Percentiles rank a stretch among this genome's conserved stretches.
Conservation (phyloP, 1,140 invertebrate genomes). For the Pissodes strobi region DNA sequence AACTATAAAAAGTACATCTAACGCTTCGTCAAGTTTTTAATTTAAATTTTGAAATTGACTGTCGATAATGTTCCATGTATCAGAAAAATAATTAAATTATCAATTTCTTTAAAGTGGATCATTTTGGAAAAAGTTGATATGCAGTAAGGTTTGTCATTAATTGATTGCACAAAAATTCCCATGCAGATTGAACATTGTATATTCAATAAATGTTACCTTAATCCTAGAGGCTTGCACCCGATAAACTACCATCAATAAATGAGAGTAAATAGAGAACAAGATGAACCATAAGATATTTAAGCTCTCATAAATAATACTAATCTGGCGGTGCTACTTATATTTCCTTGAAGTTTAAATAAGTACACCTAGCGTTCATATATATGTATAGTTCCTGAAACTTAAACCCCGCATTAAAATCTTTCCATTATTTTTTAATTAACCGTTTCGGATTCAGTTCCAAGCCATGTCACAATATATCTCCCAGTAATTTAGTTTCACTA, state of each 20-base stretch:
- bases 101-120: too few relatives aligned
- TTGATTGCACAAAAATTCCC: too few relatives aligned
- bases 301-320: conserved; percentile 4
- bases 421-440: conserved; percentile 24
- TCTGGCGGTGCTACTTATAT: neutral
- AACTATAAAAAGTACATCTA: too few relatives aligned
- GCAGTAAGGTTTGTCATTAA: too few relatives aligned
- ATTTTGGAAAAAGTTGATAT: too few relatives aligned
- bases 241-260: conserved; percentile 3
- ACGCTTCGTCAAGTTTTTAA: too few relatives aligned
- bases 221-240: too few relatives aligned
- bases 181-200: too few relatives aligned
- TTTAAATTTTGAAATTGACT: too few relatives aligned
- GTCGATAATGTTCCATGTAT: too few relatives aligned
- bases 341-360: neutral
- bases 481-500: conserved; percentile 21
- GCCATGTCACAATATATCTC: conserved; percentile 24
- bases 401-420: neutral
- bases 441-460: conserved; percentile 6
- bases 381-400: conserved; percentile 5
- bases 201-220: too few relatives aligned
- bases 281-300: neutral
- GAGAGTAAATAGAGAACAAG: neutral
- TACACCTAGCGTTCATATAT: neutral
- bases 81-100: too few relatives aligned